phyloP scores from a whole-genome alignment of 1,140 invertebrate genomes.

The Ptiloglossa arizonensis region DNA sequence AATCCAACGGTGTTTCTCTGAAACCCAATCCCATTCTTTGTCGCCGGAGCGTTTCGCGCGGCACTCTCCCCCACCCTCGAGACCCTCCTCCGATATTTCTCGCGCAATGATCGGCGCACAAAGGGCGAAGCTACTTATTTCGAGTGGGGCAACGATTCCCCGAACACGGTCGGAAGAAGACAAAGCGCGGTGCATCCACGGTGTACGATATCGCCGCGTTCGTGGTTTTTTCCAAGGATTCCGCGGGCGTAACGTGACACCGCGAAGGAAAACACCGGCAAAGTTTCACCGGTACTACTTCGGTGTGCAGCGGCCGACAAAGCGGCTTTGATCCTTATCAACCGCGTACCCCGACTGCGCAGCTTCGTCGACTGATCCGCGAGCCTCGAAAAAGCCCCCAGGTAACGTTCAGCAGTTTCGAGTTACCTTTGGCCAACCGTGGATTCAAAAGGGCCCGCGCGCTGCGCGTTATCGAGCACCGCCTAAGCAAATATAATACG shows the following conservation, averaged over 20 bases:
- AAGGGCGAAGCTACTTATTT: not conserved
- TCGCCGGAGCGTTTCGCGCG: not conserved
- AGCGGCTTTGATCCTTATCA: conserved; percentile 43
- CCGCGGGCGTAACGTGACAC: conserved; percentile 30
- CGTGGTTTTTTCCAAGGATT: conserved; percentile 28
- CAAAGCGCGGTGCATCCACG: not conserved
- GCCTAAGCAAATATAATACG: conserved; percentile 18
- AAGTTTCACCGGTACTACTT: not conserved
- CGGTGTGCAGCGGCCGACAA: conserved; percentile 12
- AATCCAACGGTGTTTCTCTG: not conserved
- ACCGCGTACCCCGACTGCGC: not conserved
- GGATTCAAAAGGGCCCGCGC: conserved; percentile 27
- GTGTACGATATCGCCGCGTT: not conserved
- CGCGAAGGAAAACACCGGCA: conserved; percentile 31
- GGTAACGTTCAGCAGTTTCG: conserved; percentile 39
- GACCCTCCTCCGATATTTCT: not conserved
- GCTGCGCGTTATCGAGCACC: conserved; percentile 20
- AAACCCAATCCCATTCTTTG: not conserved
- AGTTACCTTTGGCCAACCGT: conserved; percentile 20
- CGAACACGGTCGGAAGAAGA: not conserved
- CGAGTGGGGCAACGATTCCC: not conserved
- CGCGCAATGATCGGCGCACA: not conserved
- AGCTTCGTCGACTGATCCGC: not conserved
- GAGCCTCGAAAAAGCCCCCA: conserved; percentile 31
- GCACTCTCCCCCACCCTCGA: too few species aligned